Percentiles rank a stretch among this genome's conserved stretches.
Evolutionary conservation across 2,797 vertebrate genomes (phyloP).

Genomic region (Tolypeutes matacus): DNA sequence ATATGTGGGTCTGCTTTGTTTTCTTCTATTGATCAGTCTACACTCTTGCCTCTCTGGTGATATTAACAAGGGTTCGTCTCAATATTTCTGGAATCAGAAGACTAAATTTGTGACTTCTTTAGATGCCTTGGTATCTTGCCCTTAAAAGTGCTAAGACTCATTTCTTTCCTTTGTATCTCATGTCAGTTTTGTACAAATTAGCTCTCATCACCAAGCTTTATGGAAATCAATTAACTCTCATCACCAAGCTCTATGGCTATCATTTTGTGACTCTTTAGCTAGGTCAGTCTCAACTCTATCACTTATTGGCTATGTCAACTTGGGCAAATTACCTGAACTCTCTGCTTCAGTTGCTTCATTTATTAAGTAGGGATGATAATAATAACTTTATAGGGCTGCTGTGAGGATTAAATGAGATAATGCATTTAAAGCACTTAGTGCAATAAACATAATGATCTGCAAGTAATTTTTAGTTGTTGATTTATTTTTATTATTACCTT

Average conservation of each 20-base stretch:
- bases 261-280: neutral
- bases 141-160: neutral
- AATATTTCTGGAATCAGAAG: conserved; percentile 34
- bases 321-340: neutral
- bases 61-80: neutral
- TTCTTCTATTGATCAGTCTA: neutral
- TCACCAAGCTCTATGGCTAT: no score
- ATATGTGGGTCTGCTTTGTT: neutral
- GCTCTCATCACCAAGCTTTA: neutral
- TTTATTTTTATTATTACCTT: conserved; percentile 19
- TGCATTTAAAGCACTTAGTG: neutral
- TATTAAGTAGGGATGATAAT: neutral
- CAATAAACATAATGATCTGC: neutral
- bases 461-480: neutral
- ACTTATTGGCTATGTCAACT: neutral
- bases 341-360: neutral
- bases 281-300: neutral
- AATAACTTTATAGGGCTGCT: neutral
- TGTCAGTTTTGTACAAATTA: neutral
- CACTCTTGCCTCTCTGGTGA: conserved; percentile 1
- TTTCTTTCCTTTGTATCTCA: neutral
- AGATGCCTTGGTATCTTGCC: neutral
- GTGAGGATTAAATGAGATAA: neutral
- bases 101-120: conserved; percentile 3
- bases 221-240: no score